These are phyloP conservation scores for Tamandua tetradactyla DNA, from an alignment of 2,797 vertebrate genomes.

Conservation along the genomic window DNA sequence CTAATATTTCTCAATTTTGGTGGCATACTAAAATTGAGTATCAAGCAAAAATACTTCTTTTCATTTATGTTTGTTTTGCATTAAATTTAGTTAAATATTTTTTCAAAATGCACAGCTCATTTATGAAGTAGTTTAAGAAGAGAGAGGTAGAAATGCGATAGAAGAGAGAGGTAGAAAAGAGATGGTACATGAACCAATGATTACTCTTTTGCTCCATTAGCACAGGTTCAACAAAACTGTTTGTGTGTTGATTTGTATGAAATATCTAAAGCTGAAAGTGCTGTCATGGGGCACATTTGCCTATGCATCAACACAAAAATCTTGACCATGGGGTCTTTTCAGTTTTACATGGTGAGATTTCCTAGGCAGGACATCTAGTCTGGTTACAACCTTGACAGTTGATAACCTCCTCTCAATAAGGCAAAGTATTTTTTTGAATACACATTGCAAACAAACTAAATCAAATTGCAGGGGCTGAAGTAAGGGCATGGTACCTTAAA, in stretches of 20 bases:
- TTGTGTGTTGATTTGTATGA: conserved; percentile 85
- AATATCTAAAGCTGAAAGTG: conserved; percentile 97
- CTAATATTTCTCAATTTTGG: background rate
- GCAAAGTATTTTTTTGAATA: conserved; percentile 57
- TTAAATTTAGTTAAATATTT: conserved; percentile 44
- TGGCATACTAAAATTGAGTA: background rate
- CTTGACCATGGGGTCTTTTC: conserved; percentile 94
- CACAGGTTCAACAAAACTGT: background rate
- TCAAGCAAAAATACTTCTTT: background rate
- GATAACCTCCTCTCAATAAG: conserved; percentile 93
- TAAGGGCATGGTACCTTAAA: background rate
- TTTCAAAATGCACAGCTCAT: background rate
- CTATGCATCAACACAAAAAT: conserved; percentile 94
- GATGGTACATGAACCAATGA: too few relatives aligned
- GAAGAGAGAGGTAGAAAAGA: too few relatives aligned
- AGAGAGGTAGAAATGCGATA: too few relatives aligned
- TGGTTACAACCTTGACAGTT: conserved; percentile 90
- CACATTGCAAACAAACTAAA: background rate
- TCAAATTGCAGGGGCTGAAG: background rate
- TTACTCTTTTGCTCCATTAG: too few relatives aligned
- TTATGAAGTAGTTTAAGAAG: too few relatives aligned
- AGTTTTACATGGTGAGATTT: conserved; percentile 94
- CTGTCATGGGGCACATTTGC: conserved; percentile 95
- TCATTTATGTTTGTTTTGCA: background rate
- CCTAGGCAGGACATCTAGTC: conserved; percentile 90